Evolutionary conservation across 2,888 invertebrate genomes (phyloP), one percentile per base, ranked within the genome.

Genomic region (Andricus curvator): DNA sequence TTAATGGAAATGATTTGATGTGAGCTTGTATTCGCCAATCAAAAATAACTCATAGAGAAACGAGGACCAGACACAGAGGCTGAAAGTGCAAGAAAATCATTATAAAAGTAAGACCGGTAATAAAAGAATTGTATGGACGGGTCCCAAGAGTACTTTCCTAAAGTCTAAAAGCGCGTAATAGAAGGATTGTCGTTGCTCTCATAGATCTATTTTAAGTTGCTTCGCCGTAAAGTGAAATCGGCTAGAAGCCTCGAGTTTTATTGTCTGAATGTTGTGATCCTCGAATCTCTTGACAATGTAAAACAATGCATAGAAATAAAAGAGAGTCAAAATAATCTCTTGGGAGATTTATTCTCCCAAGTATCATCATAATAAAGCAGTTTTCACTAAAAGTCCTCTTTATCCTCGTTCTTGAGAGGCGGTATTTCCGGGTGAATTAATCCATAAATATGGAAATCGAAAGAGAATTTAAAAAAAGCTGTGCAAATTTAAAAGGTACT

Each of bases 181-280:
- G 79, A 68, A 84, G n/a, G 3, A 56, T 83, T 84, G 83, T 86
- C 82, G 80, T 83, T 81, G 78, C 78, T 77, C 80, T 78, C 83
- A 86, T 86, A 83, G 85, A 84, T 82, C 80, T 79, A 81, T 80
- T 85, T 82, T 85, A 85, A 83, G 80, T 83, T 84, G 81, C 82
- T 82, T 81, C 56, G 80, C 81, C 78, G 81, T 86, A 85, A 86
- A 86, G 85, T 85, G 85, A 84, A 86, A 86, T 86, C 86, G 84
- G 82, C 84, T 82, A 84, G 86, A 86, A 86, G 82, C 79, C 81
- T 81, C 33, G 78, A 80, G 84, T 83, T 83, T 84, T 82, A 83
- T 84, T 82, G 85, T 83, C 82, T 81, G 82, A 81, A 81, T 79
- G 79, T 70, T 79, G 79, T 77, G 51, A 70, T 70, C 29, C 25